Evolutionary conservation across 2,888 invertebrate genomes (phyloP), one percentile per base, ranked within the genome.

Genomic region (Ormyrus thymus): DNA sequence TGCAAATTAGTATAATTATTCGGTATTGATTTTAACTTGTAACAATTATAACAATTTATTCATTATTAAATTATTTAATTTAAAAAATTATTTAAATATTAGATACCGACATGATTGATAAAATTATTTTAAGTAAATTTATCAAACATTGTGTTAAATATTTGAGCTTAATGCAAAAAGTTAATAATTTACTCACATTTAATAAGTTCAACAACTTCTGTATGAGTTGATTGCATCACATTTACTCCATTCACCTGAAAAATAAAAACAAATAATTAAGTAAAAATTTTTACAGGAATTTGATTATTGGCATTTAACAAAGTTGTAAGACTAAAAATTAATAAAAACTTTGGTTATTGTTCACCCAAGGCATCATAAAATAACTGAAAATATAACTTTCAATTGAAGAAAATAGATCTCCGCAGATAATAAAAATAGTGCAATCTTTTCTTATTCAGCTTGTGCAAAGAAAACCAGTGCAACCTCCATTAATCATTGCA

Each of bases 141-240:
- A 48, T 48, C 29, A 29, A 29, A 29, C 29, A 64, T 55, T 64
- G 13, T 13, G 6, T 51, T 43, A 13, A 10, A 51, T 11, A 29
- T 10, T 45, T 43, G 46, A 43, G 7, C 10, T 46, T 46, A 55
- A 13, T 29, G 29, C 29, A 69, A 46, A 11, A 59, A 59, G 9
- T 11, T 11, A 61, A 66, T 45, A 51, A 66, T 76, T 53, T 81
- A 92, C 94, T 93, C 91, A 98, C 98, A 95, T 94, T 96, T 95
- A 87, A 99, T 98, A 91, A 98, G 94, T 87, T 95, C 95, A 87
- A 99, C 98, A 84, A 99, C 99, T 89, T 98, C 96, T 86, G 96
- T 95, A 88, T 99, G 98, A 87, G 97, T 97, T 88, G 96, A 96
- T 85, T 95, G 95, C 86, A 95, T 95, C 80, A 99, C 98, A 86